These are phyloP conservation scores for Hofmannophila pseudospretella DNA, from an alignment of 2,888 invertebrate genomes.

Conservation along the genomic window DNA sequence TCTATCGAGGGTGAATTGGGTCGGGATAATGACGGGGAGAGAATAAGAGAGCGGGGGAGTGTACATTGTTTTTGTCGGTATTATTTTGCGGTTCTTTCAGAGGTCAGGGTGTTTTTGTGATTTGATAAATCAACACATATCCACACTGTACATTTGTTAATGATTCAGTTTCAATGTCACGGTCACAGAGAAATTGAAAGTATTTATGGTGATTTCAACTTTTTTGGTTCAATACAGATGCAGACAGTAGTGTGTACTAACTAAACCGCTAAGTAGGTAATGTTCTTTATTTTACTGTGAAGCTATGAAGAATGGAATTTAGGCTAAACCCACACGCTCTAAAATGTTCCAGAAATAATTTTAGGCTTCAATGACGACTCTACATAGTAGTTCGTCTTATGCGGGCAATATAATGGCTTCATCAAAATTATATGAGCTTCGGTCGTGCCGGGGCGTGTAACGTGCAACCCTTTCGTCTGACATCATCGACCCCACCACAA, in stretches of 20 bases:
- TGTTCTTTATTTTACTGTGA: neutral
- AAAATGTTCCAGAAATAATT: conserved; percentile 5
- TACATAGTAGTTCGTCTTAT: conserved; percentile 12
- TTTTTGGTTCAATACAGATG: too few relatives aligned
- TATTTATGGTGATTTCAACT: too few relatives aligned
- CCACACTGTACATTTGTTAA: too few relatives aligned
- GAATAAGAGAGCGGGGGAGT: conserved; percentile 24
- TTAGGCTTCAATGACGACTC: conserved; percentile 13
- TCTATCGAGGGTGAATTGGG: conserved; percentile 47
- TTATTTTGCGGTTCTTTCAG: too few relatives aligned
- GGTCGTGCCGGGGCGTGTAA: conserved; percentile 13
- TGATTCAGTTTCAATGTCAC: too few relatives aligned
- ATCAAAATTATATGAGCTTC: conserved; percentile 23
- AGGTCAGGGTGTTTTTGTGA: too few relatives aligned
- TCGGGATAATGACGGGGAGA: conserved; percentile 49
- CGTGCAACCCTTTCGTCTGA: conserved; percentile 22
- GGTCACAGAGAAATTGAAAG: too few relatives aligned
- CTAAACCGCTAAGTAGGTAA: too few relatives aligned
- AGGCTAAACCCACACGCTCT: conserved; percentile 3
- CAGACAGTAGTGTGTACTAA: too few relatives aligned
- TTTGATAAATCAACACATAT: too few relatives aligned
- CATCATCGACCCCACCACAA: conserved; percentile 19
- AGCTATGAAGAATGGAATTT: neutral
- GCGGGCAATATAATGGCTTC: conserved; percentile 24
- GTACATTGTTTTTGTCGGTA: conserved; percentile 11